Percentiles rank a stretch among this genome's conserved stretches.
These are phyloP conservation scores for Myxocyprinus asiaticus DNA, from an alignment of 2,113 vertebrate genomes.

Conservation along the genomic window DNA sequence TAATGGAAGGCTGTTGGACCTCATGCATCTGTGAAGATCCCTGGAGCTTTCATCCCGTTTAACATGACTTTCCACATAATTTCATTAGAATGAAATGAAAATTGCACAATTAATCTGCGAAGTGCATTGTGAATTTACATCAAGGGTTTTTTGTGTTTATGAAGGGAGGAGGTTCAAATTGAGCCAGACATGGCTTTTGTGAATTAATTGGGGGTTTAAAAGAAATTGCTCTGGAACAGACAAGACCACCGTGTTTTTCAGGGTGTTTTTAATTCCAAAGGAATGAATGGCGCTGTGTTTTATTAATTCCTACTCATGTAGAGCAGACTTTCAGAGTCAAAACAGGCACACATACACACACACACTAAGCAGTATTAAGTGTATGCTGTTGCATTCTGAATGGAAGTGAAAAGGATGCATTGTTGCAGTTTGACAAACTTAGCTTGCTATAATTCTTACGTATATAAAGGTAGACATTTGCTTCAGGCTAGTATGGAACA, in stretches of 20 bases:
- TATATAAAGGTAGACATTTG: neutral
- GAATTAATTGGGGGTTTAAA: constrained; percentile 44
- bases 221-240: constrained; percentile 26
- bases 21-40: neutral
- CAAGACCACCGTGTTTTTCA: neutral
- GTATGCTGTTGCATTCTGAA: constrained; percentile 2
- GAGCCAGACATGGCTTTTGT: constrained; percentile 40
- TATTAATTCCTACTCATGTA: constrained; percentile 24
- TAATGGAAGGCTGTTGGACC: neutral
- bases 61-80: constrained; percentile 24
- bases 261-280: constrained; percentile 42
- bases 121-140: constrained; percentile 24
- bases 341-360: constrained; percentile 9
- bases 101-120: constrained; percentile 28
- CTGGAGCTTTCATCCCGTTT: constrained; percentile 7
- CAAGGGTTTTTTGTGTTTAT: constrained; percentile 17
- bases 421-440: neutral
- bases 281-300: constrained; percentile 18
- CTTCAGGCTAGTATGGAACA: neutral
- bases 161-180: constrained; percentile 22
- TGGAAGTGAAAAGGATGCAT: neutral
- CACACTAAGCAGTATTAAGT: neutral
- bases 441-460: neutral
- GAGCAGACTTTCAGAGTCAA: neutral
- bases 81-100: constrained; percentile 40